Conservation (phyloP, 2,113 vertebrate species). For the Chaetodon trifascialis region DNA sequence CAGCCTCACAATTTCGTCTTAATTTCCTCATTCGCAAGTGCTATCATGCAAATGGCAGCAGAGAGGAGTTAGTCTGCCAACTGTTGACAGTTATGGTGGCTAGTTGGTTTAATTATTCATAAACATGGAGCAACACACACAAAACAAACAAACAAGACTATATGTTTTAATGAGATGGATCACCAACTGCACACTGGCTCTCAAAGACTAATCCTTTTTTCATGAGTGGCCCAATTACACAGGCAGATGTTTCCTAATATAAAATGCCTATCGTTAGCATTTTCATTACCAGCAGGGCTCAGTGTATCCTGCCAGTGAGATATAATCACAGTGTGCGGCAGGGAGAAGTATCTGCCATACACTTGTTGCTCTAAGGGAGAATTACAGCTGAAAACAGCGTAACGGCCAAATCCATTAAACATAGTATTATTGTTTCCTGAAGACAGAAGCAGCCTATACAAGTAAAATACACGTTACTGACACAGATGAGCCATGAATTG, state of each 20-base stretch:
- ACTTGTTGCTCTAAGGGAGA: conserved; percentile 44
- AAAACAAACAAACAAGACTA: conserved; percentile 57
- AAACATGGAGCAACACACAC: conserved; percentile 54
- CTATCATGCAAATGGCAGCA: conserved; percentile 51
- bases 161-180: conserved; percentile 70
- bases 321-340: conserved; percentile 7
- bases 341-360: conserved; percentile 1
- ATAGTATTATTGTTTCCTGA: not conserved
- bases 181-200: conserved; percentile 45
- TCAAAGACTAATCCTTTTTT: conserved; percentile 61
- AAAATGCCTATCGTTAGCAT: conserved; percentile 44
- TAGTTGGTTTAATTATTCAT: conserved; percentile 78
- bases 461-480: conserved; percentile 22
- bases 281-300: conserved; percentile 44
- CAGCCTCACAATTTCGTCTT: conserved; percentile 43
- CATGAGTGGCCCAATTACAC: conserved; percentile 60
- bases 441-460: conserved; percentile 20
- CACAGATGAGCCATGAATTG: conserved; percentile 29
- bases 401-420: not conserved
- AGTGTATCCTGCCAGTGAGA: conserved; percentile 28
- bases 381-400: conserved; percentile 10
- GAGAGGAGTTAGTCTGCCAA: conserved; percentile 58
- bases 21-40: conserved; percentile 33
- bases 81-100: conserved; percentile 65
- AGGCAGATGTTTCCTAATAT: conserved; percentile 68